Evolutionary conservation across 2,113 vertebrate species (phyloP).

Genomic region (Aegithalos caudatus): DNA sequence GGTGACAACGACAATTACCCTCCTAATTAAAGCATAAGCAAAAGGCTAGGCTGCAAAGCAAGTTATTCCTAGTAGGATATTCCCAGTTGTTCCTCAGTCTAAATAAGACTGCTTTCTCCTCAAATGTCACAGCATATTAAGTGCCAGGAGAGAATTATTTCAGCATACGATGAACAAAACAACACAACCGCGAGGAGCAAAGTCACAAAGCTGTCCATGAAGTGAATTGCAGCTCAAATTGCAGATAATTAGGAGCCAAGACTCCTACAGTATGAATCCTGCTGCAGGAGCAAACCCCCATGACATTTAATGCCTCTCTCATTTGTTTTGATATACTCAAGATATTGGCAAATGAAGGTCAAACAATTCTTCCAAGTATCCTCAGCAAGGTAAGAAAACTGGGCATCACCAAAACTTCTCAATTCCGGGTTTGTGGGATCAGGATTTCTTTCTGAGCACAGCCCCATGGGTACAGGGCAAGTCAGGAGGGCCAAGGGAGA

Average conservation of each 20-base stretch:
- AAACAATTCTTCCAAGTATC: background rate
- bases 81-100: background rate
- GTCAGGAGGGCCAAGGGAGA: background rate
- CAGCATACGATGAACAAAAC: slow-evolving; percentile 27
- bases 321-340: background rate
- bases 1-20: background rate
- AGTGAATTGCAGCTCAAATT: background rate
- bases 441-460: background rate
- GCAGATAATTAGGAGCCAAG: background rate
- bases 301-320: background rate
- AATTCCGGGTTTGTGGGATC: accelerated
- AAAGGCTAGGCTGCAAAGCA: background rate
- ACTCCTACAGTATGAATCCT: background rate
- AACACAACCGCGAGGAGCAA: background rate
- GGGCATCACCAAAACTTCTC: background rate
- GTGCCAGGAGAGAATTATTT: slow-evolving; percentile 25
- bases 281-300: background rate
- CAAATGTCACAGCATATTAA: slow-evolving; percentile 55
- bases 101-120: slow-evolving; percentile 27
- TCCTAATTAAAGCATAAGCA: slow-evolving; percentile 19
- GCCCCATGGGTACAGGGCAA: no score
- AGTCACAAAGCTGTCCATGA: background rate
- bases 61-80: background rate
- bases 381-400: background rate
- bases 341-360: background rate